Percentiles rank a stretch among this genome's conserved stretches.
Conservation (phyloP, 2,888 invertebrate genomes). For the Nephrotoma appendiculata region DNA sequence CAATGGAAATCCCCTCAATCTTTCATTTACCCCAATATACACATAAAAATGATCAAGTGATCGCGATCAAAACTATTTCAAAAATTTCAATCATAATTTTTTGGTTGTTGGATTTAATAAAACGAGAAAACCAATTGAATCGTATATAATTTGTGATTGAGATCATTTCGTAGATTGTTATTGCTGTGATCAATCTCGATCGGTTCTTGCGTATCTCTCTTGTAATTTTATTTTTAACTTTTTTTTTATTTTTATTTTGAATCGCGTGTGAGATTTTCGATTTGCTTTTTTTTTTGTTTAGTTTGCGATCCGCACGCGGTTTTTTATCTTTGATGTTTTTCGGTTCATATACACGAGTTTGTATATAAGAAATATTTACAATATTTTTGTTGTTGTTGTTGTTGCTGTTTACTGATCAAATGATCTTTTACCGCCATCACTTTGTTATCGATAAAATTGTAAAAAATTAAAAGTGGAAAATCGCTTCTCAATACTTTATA, state of each 20-base stretch:
- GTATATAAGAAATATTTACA: neutral
- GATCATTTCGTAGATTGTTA: neutral
- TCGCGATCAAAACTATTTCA: neutral
- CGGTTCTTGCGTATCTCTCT: neutral
- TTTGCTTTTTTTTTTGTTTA: neutral
- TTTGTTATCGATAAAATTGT: constrained; percentile 1
- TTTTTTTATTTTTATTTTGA: neutral
- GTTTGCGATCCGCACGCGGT: neutral
- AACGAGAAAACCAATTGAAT: neutral
- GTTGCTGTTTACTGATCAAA: neutral
- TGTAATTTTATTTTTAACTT: neutral
- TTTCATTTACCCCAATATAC: neutral
- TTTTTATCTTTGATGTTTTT: neutral
- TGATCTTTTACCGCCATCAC: constrained; percentile 2
- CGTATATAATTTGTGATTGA: neutral
- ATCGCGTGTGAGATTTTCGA: neutral
- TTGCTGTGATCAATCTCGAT: neutral
- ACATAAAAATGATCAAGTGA: neutral
- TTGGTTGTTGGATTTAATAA: neutral
- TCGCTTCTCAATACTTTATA: neutral
- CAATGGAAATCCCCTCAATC: neutral
- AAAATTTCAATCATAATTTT: neutral
- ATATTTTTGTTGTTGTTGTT: neutral
- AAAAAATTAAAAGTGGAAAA: neutral
- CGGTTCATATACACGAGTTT: neutral